Conservation (phyloP, 2,113 vertebrate genomes). For the Bungarus multicinctus region DNA sequence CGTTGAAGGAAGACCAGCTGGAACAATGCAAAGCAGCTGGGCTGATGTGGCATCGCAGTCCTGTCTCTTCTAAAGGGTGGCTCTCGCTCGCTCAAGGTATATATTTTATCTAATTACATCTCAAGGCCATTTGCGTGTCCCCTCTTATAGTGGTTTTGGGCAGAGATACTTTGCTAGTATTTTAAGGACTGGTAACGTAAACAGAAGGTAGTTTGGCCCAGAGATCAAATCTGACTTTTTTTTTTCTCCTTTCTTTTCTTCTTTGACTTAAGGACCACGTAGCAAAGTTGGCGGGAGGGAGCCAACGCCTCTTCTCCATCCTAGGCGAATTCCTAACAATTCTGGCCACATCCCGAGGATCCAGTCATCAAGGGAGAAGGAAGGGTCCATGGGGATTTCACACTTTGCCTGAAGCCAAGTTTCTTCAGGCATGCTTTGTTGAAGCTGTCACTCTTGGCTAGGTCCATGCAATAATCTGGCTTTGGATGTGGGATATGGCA, state of each 20-base stretch:
- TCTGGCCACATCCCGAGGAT: not conserved
- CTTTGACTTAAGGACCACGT: not conserved
- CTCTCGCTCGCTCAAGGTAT: not conserved
- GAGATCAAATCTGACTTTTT: not conserved
- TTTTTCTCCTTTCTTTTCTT: not conserved
- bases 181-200: not conserved
- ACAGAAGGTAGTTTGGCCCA: not conserved
- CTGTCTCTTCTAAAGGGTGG: not conserved
- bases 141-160: not conserved
- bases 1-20: not conserved
- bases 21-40: not conserved
- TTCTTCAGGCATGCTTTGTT: not conserved
- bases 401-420: not conserved
- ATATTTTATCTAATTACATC: slow-evolving; percentile 8
- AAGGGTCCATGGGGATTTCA: not conserved
- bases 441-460: not conserved
- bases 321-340: not conserved
- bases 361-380: not conserved
- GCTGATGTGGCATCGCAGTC: not conserved
- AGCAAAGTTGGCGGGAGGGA: not conserved
- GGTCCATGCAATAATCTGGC: not conserved
- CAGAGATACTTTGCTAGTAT: not conserved
- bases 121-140: not conserved
- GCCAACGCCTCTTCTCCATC: not conserved
- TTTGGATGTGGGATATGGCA: not conserved